Evolutionary conservation across 2,888 invertebrate genomes (phyloP).

Genomic region (Polydrusus cervinus): DNA sequence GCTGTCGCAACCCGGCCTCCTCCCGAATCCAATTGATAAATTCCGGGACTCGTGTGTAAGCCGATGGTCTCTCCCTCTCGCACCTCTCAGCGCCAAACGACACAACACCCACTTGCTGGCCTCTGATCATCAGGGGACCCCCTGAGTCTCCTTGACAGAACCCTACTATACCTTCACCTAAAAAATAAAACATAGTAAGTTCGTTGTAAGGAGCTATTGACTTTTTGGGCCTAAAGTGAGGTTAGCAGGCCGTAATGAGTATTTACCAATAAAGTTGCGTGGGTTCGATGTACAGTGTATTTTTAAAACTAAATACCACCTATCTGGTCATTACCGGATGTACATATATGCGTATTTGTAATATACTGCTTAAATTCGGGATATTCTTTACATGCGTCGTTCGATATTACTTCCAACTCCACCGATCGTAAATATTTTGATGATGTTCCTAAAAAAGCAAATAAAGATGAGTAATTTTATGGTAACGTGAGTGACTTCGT

Average conservation of each 20-base stretch:
- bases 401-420: neutral
- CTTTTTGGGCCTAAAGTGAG: too few relatives aligned
- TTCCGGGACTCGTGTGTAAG: neutral
- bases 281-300: too few relatives aligned
- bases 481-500: too few relatives aligned
- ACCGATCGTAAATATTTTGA: neutral
- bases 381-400: neutral
- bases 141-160: neutral
- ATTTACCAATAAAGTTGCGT: too few relatives aligned
- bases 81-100: neutral
- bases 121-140: neutral
- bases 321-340: neutral
- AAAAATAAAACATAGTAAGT: constrained; percentile 1
- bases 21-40: neutral
- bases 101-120: neutral
- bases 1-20: neutral
- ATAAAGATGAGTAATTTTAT: too few relatives aligned
- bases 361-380: neutral
- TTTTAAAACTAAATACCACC: too few relatives aligned
- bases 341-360: neutral
- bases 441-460: neutral
- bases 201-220: neutral
- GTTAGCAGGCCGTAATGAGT: too few relatives aligned
- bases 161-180: constrained; percentile 19
- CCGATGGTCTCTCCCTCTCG: neutral